A percentile compares a stretch with the other conserved stretches of the same genome.
Conservation (phyloP, 2,113 vertebrate species). For the Corythaeola cristata region DNA sequence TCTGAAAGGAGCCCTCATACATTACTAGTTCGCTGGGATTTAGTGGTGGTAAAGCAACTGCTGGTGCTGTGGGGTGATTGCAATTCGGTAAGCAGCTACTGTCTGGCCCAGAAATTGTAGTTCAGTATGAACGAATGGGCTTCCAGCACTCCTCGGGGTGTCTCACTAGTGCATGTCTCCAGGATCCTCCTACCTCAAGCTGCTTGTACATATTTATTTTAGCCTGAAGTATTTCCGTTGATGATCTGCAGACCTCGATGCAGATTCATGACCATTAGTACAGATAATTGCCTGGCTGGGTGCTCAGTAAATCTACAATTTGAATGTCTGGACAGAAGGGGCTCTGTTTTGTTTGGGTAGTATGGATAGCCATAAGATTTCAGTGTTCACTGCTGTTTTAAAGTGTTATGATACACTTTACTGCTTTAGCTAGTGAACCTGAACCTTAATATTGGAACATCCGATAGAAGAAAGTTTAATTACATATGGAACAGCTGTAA, state of each 20-base stretch:
- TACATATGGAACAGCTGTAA: not conserved
- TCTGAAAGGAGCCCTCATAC: not conserved
- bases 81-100: not conserved
- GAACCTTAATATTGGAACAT: not conserved
- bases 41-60: not conserved
- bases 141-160: fast-evolving
- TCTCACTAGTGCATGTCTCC: not conserved
- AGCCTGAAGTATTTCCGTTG: not conserved
- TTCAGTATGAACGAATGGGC: not conserved
- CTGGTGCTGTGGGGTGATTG: not conserved
- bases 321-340: not conserved
- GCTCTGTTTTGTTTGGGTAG: not conserved
- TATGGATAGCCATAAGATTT: not conserved
- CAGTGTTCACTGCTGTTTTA: not conserved
- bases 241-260: not conserved
- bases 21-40: not conserved
- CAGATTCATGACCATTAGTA: not conserved
- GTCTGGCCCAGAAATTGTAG: not conserved
- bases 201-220: not conserved
- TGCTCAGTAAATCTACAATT: not conserved
- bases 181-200: not conserved
- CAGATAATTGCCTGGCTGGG: not conserved
- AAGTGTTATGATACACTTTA: not conserved
- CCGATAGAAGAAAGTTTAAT: not conserved
- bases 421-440: not conserved